Conservation (phyloP, 1,140 invertebrate genomes). For the Subanguina moxae region DNA sequence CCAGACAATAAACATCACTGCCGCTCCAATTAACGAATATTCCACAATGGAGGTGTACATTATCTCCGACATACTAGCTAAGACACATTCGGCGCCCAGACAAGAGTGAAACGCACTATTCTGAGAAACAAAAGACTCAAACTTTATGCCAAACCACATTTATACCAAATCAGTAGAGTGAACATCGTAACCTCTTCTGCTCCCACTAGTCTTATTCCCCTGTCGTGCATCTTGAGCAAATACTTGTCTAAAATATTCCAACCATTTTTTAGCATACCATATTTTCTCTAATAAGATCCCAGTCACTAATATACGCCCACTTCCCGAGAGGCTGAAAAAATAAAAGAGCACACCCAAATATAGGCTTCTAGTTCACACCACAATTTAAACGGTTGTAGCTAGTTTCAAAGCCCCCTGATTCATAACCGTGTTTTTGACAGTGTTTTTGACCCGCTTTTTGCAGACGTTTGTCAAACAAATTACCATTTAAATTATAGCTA, state of each 20-base stretch:
- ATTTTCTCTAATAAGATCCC: no score
- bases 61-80: slow-evolving; percentile 72
- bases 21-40: slow-evolving; percentile 90
- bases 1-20: slow-evolving; percentile 96
- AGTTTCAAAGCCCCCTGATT: no score
- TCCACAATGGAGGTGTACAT: slow-evolving; percentile 91
- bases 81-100: slow-evolving; percentile 51
- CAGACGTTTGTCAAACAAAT: no score
- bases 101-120: slow-evolving; percentile 24
- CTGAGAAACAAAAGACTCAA: no score
- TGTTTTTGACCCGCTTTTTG: no score
- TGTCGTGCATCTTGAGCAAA: slow-evolving; percentile 24
- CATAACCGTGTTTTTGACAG: no score
- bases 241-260: slow-evolving; percentile 20
- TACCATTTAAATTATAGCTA: no score
- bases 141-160: no score
- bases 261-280: background rate
- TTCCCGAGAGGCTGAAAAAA: background rate
- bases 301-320: background rate
- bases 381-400: no score
- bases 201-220: background rate
- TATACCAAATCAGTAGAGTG: no score
- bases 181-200: background rate
- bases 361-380: no score
- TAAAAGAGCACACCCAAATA: no score